phyloP scores from a whole-genome alignment of 2,113 vertebrate genomes.

The Dasypus novemcinctus region DNA sequence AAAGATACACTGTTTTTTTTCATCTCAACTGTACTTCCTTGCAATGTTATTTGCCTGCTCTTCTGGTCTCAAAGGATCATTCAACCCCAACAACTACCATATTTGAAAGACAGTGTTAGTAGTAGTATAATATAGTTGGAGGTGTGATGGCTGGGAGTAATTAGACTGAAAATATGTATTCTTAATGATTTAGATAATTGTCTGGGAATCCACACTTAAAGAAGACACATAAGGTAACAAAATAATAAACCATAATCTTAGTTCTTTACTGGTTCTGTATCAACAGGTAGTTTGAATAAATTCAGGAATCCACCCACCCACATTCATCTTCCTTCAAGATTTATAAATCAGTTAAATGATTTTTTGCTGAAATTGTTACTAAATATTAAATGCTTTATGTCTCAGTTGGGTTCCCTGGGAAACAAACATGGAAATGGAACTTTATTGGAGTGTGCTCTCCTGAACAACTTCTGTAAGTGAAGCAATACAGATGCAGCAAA shows the following conservation, averaged over 20 bases:
- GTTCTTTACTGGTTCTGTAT: background rate
- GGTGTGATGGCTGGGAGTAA: background rate
- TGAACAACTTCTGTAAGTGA: background rate
- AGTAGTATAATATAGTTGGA: background rate
- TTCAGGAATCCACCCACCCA: background rate
- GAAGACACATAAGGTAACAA: background rate
- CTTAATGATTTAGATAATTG: background rate
- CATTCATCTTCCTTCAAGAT: background rate
- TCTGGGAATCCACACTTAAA: background rate
- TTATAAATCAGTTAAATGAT: conserved; percentile 29
- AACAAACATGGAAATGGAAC: background rate
- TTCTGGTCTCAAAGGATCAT: background rate
- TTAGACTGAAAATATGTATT: background rate
- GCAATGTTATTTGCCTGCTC: background rate
- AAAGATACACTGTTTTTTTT: background rate
- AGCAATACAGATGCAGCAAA: background rate
- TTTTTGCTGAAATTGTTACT: conserved; percentile 12
- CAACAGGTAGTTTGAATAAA: background rate
- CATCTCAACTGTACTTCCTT: background rate
- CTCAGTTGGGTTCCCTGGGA: conserved; percentile 16
- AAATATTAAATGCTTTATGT: background rate
- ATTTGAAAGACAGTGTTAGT: background rate
- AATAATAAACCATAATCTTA: background rate
- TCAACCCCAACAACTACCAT: background rate
- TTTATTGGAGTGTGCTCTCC: background rate